Conservation (phyloP, 2,888 invertebrate species). For the Kuschelorhynchus macadamiae region DNA sequence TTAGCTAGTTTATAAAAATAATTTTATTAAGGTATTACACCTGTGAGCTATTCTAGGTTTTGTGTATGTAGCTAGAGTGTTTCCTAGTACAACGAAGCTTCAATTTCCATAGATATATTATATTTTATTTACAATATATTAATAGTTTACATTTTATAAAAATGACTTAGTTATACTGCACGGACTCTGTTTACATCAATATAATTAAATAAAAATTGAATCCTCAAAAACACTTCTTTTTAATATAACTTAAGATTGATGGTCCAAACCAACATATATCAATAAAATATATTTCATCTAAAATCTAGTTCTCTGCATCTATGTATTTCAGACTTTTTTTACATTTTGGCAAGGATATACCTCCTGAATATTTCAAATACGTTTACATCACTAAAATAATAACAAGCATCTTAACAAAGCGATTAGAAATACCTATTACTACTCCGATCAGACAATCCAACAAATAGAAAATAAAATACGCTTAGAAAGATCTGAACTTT, state of each 20-base stretch:
- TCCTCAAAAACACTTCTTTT: not conserved
- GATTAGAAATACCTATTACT: too few relatives aligned
- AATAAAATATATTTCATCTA: slow-evolving; percentile 33
- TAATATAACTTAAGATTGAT: not conserved
- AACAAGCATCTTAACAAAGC: too few relatives aligned
- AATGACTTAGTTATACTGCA: slow-evolving; percentile 40
- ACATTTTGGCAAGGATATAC: slow-evolving; percentile 37
- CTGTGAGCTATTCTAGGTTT: too few relatives aligned
- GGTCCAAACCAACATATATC: slow-evolving; percentile 19
- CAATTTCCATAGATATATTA: slow-evolving; percentile 1
- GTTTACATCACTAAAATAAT: too few relatives aligned
- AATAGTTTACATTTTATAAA: slow-evolving; percentile 36
- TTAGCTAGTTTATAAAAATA: too few relatives aligned
- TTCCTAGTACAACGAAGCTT: slow-evolving; percentile 9
- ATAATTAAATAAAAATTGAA: slow-evolving; percentile 8
- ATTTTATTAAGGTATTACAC: too few relatives aligned
- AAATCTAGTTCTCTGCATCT: slow-evolving; percentile 26
- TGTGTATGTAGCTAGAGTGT: slow-evolving; percentile 1
- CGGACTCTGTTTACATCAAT: slow-evolving; percentile 19
- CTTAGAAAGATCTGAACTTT: too few relatives aligned
- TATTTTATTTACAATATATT: slow-evolving; percentile 18
- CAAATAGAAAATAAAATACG: too few relatives aligned
- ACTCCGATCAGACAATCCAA: too few relatives aligned
- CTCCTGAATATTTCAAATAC: slow-evolving; percentile 4
- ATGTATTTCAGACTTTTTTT: slow-evolving; percentile 38